Conservation (phyloP, 2,888 invertebrate species). For the Drosophila colorata region DNA sequence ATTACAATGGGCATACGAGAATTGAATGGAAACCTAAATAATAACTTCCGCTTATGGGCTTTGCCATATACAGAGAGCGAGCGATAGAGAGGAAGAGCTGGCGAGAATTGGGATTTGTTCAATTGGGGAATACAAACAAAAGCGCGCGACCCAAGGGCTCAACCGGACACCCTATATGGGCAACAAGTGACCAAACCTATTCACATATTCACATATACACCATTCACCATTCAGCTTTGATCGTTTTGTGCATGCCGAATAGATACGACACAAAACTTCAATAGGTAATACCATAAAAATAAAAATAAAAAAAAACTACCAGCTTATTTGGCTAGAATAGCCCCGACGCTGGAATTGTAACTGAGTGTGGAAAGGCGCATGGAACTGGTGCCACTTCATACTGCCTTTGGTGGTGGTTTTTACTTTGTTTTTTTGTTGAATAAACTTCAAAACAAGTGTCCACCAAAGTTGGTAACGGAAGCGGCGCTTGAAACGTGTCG, state of each 20-base stretch:
- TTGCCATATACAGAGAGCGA: conserved; percentile 33
- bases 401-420: conserved; percentile 28
- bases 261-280: conserved; percentile 31
- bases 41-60: conserved; percentile 67
- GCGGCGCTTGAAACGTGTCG: conserved; percentile 73
- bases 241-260: conserved; percentile 43
- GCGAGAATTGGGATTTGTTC: conserved; percentile 39
- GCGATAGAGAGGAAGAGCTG: background rate
- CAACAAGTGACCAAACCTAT: conserved; percentile 52
- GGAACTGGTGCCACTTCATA: conserved; percentile 2
- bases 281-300: conserved; percentile 39
- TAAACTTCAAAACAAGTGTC: conserved; percentile 67
- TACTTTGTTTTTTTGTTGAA: conserved; percentile 10
- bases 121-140: conserved; percentile 32
- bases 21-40: conserved; percentile 58
- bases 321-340: conserved; percentile 64
- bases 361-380: conserved; percentile 6
- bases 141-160: conserved; percentile 41
- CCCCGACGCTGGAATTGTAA: conserved; percentile 15
- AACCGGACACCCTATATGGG: conserved; percentile 38
- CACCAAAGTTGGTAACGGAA: conserved; percentile 60
- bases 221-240: conserved; percentile 43
- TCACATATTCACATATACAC: conserved; percentile 14
- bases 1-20: conserved; percentile 66
- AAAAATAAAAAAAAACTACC: conserved; percentile 13